A percentile compares a stretch with the other conserved stretches of the same genome.
Evolutionary conservation across 2,797 vertebrate species (phyloP).

Genomic region (Neoniphon sammara): DNA sequence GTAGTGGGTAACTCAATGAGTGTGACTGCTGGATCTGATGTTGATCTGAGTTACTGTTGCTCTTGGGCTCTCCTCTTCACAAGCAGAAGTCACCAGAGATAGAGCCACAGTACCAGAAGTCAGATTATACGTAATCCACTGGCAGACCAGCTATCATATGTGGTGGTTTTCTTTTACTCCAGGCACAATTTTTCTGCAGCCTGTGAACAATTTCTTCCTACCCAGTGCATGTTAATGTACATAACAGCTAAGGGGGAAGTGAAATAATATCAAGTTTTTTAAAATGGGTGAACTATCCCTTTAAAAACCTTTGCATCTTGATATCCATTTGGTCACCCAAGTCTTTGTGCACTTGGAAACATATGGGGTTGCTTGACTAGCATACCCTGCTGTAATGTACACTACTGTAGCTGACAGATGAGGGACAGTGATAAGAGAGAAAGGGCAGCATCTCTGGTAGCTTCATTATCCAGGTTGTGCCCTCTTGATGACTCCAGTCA

Average conservation of each 20-base stretch:
- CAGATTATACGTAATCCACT: not conserved
- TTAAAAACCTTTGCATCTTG: not conserved
- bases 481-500: constrained; percentile 6
- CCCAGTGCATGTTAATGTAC: not conserved
- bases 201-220: not conserved
- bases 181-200: not conserved
- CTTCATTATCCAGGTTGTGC: constrained; percentile 20
- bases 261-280: too few species aligned
- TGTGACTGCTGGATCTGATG: constrained; percentile 52
- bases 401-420: constrained; percentile 42
- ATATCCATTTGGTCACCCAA: constrained; percentile 2
- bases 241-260: too few species aligned
- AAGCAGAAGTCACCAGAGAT: constrained; percentile 31
- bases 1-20: constrained; percentile 76
- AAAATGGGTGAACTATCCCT: too few species aligned
- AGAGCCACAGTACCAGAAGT: not conserved
- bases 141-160: not conserved
- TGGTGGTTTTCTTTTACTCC: not conserved
- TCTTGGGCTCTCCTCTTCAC: constrained; percentile 9
- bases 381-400: constrained; percentile 51
- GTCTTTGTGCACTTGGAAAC: constrained; percentile 1
- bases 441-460: not conserved
- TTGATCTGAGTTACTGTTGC: constrained; percentile 33
- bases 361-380: constrained; percentile 21
- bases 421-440: constrained; percentile 42